Conservation (phyloP, 2,797 vertebrate genomes). For the Notolepis coatsorum region DNA sequence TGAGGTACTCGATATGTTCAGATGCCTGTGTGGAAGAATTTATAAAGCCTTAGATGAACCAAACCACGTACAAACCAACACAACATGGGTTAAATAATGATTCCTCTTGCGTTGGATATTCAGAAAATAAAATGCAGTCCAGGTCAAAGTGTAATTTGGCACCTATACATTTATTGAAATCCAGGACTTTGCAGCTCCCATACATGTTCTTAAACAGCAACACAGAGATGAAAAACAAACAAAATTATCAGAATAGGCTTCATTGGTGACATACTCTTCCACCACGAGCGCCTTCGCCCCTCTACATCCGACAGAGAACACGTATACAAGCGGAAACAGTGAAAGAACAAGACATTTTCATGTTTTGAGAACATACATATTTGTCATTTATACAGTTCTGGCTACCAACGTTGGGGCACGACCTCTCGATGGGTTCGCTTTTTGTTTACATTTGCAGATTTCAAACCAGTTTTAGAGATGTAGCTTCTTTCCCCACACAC, state of each 20-base stretch:
- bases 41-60: neutral
- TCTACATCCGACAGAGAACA: slow-evolving; percentile 32
- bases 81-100: neutral
- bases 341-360: slow-evolving; percentile 42
- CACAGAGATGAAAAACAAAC: slow-evolving; percentile 23
- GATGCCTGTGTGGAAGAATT: no score
- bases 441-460: slow-evolving; percentile 48
- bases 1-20: no score
- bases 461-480: slow-evolving; percentile 20
- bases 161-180: slow-evolving; percentile 70
- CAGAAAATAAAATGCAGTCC: slow-evolving; percentile 37
- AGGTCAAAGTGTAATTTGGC: slow-evolving; percentile 68
- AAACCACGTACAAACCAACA: neutral
- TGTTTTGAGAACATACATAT: slow-evolving; percentile 37
- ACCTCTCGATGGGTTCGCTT: slow-evolving; percentile 50
- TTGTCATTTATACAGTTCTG: slow-evolving; percentile 51
- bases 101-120: slow-evolving; percentile 43
- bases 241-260: slow-evolving; percentile 30
- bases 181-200: slow-evolving; percentile 53
- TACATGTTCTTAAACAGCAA: slow-evolving; percentile 42
- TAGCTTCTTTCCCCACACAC: neutral
- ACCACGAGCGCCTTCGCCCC: slow-evolving; percentile 18
- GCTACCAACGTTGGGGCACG: slow-evolving; percentile 53
- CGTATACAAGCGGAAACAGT: slow-evolving; percentile 36
- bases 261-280: slow-evolving; percentile 24